A percentile compares a stretch with the other conserved stretches of the same genome.
Conservation (phyloP, 2,888 invertebrate genomes). For the Dioctria linearis region DNA sequence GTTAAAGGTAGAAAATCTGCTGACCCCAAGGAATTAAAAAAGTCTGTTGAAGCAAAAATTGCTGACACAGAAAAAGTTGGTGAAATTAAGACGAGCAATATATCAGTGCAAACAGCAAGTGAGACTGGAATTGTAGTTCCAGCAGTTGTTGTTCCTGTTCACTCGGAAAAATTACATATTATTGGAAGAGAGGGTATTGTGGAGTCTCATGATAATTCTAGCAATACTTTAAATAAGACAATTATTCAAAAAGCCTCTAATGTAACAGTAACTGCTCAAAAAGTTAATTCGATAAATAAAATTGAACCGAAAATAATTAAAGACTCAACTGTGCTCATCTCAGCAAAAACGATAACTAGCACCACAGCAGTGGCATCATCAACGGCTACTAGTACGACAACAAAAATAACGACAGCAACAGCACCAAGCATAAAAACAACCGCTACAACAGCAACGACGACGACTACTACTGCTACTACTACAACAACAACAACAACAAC, state of each 20-base stretch:
- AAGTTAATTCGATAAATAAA: too few species aligned
- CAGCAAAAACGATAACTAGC: not conserved
- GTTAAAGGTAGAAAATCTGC: conserved; percentile 29
- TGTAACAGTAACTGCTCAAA: too few species aligned
- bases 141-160: not conserved
- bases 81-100: too few species aligned
- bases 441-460: conserved; percentile 59
- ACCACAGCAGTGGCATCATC: not conserved
- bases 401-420: not conserved
- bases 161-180: conserved; percentile 1
- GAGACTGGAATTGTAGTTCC: not conserved
- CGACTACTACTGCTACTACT: conserved; percentile 63
- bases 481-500: conserved; percentile 65
- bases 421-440: not conserved
- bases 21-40: not conserved
- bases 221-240: too few species aligned
- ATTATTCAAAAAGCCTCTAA: too few species aligned
- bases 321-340: not conserved
- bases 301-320: not conserved
- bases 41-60: too few species aligned
- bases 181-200: conserved; percentile 18
- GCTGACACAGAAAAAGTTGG: too few species aligned
- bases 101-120: not conserved
- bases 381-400: not conserved
- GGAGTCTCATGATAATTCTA: not conserved